phyloP scores from a whole-genome alignment of 2,797 vertebrate genomes.

The Pangasius macronema region DNA sequence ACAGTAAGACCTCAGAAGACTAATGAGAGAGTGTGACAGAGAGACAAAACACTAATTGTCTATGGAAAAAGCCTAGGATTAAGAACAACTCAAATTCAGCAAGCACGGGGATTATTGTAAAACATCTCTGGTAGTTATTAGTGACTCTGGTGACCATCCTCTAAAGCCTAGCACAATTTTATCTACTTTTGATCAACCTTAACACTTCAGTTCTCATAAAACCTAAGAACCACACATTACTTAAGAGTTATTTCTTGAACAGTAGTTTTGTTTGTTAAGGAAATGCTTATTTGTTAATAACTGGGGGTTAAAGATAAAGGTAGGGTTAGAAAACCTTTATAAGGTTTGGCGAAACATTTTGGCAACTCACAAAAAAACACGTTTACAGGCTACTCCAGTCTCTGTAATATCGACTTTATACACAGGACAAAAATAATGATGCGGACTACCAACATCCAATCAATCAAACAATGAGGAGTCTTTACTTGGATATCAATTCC shows the following conservation, averaged over 20 bases:
- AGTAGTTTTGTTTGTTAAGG: not conserved
- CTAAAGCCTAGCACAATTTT: not conserved
- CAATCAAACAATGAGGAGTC: not conserved
- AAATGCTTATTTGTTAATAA: not conserved
- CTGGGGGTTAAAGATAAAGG: not conserved
- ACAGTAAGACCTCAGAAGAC: conserved; percentile 40
- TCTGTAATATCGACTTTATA: not conserved
- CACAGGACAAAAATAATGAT: not conserved
- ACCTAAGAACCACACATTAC: not conserved
- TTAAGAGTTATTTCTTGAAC: not conserved
- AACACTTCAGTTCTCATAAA: not conserved
- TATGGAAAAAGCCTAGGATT: conserved; percentile 14
- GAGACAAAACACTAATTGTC: conserved; percentile 26
- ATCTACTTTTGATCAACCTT: not conserved
- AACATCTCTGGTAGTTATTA: not conserved
- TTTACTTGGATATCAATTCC: not conserved
- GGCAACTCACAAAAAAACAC: not conserved
- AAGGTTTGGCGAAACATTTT: not conserved
- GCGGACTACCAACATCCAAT: not conserved
- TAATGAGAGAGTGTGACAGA: conserved; percentile 29
- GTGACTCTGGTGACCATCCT: not conserved
- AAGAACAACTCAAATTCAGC: conserved; percentile 12
- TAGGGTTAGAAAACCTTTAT: not conserved
- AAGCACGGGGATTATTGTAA: not conserved
- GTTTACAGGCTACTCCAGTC: not conserved